phyloP scores from a whole-genome alignment of 2,113 vertebrate species.

The Dasyornis broadbenti region DNA sequence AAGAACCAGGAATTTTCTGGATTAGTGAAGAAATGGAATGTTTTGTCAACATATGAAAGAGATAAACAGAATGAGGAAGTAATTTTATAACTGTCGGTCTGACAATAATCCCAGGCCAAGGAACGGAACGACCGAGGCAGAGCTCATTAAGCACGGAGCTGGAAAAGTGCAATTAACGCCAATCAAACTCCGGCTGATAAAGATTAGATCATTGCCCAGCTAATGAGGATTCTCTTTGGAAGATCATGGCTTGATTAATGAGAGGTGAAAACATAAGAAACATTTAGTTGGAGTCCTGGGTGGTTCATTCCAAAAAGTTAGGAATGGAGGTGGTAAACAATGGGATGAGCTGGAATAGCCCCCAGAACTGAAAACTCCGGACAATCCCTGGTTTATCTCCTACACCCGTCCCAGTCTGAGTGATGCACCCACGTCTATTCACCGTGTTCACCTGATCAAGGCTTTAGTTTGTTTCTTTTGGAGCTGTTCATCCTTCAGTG shows the following conservation, averaged over 20 bases:
- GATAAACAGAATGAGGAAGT: not conserved
- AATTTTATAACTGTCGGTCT: not conserved
- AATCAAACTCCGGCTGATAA: not conserved
- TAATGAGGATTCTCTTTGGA: not conserved
- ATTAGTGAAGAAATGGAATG: not conserved
- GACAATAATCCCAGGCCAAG: not conserved
- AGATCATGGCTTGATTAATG: not conserved
- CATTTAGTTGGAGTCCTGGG: not conserved
- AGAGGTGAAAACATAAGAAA: not conserved
- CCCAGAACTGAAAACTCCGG: not conserved
- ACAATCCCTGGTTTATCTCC: not conserved
- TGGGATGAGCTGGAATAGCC: fast-evolving
- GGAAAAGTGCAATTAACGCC: not conserved
- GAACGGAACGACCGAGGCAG: not conserved
- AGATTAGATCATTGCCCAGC: not conserved
- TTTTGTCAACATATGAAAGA: not conserved
- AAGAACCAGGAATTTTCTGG: not conserved
- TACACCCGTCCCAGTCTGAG: not conserved
- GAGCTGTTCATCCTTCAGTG: not conserved
- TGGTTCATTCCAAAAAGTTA: not conserved
- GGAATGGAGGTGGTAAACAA: not conserved
- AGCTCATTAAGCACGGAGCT: constrained; percentile 4
- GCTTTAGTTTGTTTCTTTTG: not conserved
- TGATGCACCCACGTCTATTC: not conserved
- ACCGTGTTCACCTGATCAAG: not conserved